These are phyloP conservation scores for Naja naja DNA, from an alignment of 2,113 vertebrate genomes.

Conservation along the genomic window DNA sequence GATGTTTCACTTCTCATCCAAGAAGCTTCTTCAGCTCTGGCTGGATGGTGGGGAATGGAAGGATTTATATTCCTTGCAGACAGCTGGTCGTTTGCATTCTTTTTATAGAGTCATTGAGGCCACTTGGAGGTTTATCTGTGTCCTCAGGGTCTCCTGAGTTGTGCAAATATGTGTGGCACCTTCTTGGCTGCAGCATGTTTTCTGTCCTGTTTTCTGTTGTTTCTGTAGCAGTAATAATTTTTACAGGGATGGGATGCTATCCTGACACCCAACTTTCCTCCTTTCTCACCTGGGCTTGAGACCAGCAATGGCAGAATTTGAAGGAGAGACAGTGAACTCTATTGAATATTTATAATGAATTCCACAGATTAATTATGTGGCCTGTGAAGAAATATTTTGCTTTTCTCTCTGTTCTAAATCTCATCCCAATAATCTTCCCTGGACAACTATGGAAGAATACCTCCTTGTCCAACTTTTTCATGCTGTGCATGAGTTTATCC, in stretches of 20 bases:
- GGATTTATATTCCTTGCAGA: too few species aligned
- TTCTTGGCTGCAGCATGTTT: too few species aligned
- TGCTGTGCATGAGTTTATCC: neutral
- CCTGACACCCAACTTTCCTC: neutral
- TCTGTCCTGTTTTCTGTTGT: neutral
- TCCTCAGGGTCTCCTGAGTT: too few species aligned
- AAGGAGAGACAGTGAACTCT: neutral
- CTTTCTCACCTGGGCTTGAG: neutral
- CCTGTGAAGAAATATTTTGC: neutral
- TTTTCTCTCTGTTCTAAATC: neutral
- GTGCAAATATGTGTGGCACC: too few species aligned
- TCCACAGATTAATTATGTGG: neutral
- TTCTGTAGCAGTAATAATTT: neutral
- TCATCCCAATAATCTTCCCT: neutral
- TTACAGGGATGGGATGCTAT: neutral
- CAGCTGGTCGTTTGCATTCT: too few species aligned
- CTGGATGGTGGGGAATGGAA: too few species aligned
- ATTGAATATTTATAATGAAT: neutral
- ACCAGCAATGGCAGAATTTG: neutral
- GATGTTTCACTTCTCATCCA: too few species aligned
- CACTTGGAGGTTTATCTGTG: too few species aligned
- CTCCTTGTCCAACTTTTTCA: neutral
- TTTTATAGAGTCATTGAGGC: too few species aligned
- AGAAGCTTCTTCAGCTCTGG: too few species aligned
- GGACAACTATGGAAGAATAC: neutral